Percentiles rank a stretch among this genome's conserved stretches.
phyloP scores from a whole-genome alignment of 2,797 vertebrate genomes.

The Hippoglossus hippoglossus region DNA sequence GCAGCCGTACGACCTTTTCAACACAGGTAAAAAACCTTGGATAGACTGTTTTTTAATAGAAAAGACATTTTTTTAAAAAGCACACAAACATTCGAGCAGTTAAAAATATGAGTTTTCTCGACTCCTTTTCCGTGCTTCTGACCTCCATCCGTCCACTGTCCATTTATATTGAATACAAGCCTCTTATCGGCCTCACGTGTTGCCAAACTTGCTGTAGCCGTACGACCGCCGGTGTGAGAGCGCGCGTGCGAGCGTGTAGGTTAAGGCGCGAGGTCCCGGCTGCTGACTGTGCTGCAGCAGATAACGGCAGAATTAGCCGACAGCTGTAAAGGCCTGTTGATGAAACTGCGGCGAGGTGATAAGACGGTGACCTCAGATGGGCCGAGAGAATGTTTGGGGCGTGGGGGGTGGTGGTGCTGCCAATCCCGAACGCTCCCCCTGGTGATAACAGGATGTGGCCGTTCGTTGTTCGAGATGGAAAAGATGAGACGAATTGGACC shows the following conservation, averaged over 20 bases:
- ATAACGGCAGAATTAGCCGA: constrained; percentile 58
- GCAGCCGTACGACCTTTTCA: too few species aligned
- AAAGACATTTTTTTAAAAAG: too few species aligned
- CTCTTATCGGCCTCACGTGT: not conserved
- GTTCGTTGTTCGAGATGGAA: constrained; percentile 17
- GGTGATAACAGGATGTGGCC: constrained; percentile 29
- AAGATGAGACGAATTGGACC: constrained; percentile 11
- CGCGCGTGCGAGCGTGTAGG: too few species aligned
- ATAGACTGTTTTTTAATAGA: too few species aligned
- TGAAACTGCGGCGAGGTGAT: constrained; percentile 57
- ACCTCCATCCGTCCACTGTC: too few species aligned
- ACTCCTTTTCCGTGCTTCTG: too few species aligned
- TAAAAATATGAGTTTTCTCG: too few species aligned
- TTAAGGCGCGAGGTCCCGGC: not conserved
- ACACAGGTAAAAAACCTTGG: too few species aligned
- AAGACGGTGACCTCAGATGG: constrained; percentile 48
- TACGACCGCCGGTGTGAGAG: not conserved
- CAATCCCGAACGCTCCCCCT: not conserved
- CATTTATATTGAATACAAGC: constrained; percentile 2
- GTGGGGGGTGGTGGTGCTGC: not conserved
- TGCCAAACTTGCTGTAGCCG: not conserved
- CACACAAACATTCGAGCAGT: too few species aligned
- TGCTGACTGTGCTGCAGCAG: constrained; percentile 48
- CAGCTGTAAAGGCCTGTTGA: constrained; percentile 43
- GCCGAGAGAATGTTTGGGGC: constrained; percentile 3